Percentiles rank a stretch among this genome's conserved stretches.
These are phyloP conservation scores for Chaenodraco wilsoni DNA, from an alignment of 2,797 vertebrate species.

Conservation along the genomic window DNA sequence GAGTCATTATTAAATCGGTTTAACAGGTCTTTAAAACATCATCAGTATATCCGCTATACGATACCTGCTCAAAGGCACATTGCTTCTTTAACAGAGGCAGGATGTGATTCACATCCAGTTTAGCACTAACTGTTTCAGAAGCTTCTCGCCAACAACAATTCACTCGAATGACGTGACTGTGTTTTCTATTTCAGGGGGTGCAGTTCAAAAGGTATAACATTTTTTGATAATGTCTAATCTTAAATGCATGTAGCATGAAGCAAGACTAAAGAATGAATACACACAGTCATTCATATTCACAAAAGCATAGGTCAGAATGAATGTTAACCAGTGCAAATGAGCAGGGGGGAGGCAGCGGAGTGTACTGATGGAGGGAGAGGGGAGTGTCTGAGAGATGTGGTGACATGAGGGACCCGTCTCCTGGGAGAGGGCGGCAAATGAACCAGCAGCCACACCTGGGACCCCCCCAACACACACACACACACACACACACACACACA, in stretches of 20 bases:
- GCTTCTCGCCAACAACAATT: neutral
- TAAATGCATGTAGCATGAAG: constrained; percentile 7
- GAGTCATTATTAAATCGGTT: constrained; percentile 60
- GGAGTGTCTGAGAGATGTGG: constrained; percentile 57
- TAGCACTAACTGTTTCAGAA: constrained; percentile 5
- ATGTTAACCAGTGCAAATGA: constrained; percentile 66
- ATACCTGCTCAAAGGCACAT: constrained; percentile 42
- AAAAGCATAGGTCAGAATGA: constrained; percentile 35
- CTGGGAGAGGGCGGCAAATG: constrained; percentile 54
- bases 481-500: constrained; percentile 16
- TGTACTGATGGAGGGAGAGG: constrained; percentile 42
- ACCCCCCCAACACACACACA: constrained; percentile 15
- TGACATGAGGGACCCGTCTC: constrained; percentile 62
- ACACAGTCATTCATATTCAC: constrained; percentile 45
- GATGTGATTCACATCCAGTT: constrained; percentile 46
- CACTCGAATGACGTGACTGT: neutral
- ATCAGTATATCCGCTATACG: constrained; percentile 49
- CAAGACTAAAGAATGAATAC: constrained; percentile 6
- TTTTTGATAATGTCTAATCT: constrained; percentile 19
- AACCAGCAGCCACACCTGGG: constrained; percentile 67
- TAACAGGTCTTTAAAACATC: constrained; percentile 65
- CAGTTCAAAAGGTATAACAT: neutral
- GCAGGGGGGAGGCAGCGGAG: constrained; percentile 40
- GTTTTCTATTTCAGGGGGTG: neutral
- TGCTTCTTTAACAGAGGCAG: constrained; percentile 43